Percentiles rank a stretch among this genome's conserved stretches.
Conservation (phyloP, 2,113 vertebrate species). For the Theristicus caerulescens region DNA sequence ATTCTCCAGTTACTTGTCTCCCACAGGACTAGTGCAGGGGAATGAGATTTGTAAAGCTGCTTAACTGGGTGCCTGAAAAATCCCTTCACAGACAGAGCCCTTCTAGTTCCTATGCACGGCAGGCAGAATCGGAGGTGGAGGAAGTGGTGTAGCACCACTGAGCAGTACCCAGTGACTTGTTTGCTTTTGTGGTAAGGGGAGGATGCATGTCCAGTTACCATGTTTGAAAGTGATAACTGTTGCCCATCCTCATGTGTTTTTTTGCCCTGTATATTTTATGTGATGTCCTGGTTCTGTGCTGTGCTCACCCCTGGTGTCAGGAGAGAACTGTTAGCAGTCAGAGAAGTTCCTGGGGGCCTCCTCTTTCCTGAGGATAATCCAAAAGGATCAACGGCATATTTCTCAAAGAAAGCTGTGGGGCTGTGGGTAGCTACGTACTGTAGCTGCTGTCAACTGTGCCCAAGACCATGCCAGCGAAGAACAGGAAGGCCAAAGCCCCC, state of each 20-base stretch:
- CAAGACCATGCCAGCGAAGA: neutral
- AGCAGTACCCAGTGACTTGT: neutral
- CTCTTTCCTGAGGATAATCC: neutral
- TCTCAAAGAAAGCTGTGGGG: neutral
- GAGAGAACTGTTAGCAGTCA: neutral
- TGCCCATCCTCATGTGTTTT: neutral
- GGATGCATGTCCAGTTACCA: neutral
- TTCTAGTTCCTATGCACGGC: neutral
- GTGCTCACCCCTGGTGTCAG: neutral
- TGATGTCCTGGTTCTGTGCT: neutral
- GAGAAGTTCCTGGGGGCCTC: neutral
- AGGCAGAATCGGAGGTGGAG: neutral
- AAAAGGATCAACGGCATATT: neutral
- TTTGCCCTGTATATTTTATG: neutral
- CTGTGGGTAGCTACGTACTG: neutral
- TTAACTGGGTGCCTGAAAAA: neutral
- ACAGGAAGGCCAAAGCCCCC: neutral
- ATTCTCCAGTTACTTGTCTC: neutral
- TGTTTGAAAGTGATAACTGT: neutral
- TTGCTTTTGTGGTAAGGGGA: neutral
- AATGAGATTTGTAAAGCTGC: neutral
- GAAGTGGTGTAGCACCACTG: neutral
- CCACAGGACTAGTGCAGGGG: neutral
- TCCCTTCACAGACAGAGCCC: neutral
- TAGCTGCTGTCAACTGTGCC: neutral